phyloP scores from a whole-genome alignment of 1,140 invertebrate genomes.

The Diabrotica virgifera region DNA sequence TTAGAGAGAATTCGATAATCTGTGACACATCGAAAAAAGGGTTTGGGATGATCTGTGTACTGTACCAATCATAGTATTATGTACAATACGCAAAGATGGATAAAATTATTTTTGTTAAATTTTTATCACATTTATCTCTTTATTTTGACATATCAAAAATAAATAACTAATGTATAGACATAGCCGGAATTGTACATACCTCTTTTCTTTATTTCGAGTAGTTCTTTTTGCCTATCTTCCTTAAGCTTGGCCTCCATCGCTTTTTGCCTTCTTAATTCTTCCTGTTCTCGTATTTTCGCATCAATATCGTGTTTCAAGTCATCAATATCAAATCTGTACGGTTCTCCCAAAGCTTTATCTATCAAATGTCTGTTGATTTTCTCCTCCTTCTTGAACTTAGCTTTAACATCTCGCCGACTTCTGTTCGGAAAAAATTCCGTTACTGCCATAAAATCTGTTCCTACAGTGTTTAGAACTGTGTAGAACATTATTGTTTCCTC shows the following conservation, averaged over 20 bases:
- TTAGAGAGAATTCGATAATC: too few relatives aligned
- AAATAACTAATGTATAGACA: neutral
- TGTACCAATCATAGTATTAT: too few relatives aligned
- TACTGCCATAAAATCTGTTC: constrained; percentile 90
- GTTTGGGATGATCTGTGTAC: too few relatives aligned
- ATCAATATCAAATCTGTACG: constrained; percentile 50
- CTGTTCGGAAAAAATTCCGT: constrained; percentile 74
- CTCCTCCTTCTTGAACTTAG: constrained; percentile 61
- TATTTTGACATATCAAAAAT: neutral
- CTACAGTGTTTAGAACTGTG: constrained; percentile 78
- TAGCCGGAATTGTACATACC: too few relatives aligned
- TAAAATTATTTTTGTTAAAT: neutral
- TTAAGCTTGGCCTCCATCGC: constrained; percentile 27
- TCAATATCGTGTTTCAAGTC: constrained; percentile 50
- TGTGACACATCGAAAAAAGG: too few relatives aligned
- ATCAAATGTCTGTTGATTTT: constrained; percentile 47
- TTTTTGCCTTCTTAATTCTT: constrained; percentile 31
- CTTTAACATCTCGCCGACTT: constrained; percentile 74
- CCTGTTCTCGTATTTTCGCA: constrained; percentile 39
- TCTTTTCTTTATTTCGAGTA: constrained; percentile 18
- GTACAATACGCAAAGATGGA: too few relatives aligned
- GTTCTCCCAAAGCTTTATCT: constrained; percentile 51
- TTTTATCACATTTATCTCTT: neutral
- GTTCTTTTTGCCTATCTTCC: constrained; percentile 21
- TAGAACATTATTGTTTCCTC: constrained; percentile 84